Evolutionary conservation across 2,113 vertebrate species (phyloP).

Genomic region (Zapus hudsonius): DNA sequence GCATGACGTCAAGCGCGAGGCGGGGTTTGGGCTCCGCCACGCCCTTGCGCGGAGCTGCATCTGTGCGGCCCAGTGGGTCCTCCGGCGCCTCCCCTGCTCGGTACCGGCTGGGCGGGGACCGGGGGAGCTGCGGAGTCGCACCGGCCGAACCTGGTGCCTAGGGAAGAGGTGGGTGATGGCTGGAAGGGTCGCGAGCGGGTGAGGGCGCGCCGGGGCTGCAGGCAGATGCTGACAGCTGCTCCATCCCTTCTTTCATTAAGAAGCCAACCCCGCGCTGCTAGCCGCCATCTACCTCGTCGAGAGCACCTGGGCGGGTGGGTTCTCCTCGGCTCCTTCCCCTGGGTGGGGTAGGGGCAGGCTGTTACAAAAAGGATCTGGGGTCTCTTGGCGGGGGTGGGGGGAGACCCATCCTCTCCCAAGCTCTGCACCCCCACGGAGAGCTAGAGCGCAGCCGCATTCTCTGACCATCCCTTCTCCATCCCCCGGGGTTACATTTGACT

Average conservation of each 20-base stretch:
- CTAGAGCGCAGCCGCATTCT: slow-evolving; percentile 58
- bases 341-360: neutral
- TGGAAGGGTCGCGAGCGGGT: neutral
- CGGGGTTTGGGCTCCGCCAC: neutral
- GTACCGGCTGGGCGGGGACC: slow-evolving; percentile 44
- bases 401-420: slow-evolving; percentile 30
- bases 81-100: slow-evolving; percentile 41
- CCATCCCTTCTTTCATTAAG: slow-evolving; percentile 71
- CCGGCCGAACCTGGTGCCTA: neutral
- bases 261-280: neutral
- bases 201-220: neutral
- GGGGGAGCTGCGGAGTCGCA: neutral
- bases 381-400: neutral
- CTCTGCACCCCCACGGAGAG: neutral
- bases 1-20: neutral
- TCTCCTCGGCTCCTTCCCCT: neutral
- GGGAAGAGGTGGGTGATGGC: slow-evolving; percentile 70
- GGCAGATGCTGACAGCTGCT: neutral
- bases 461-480: slow-evolving; percentile 49
- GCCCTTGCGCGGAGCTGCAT: slow-evolving; percentile 65
- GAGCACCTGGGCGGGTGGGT: slow-evolving; percentile 49
- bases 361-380: neutral
- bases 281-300: neutral
- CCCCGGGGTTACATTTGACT: slow-evolving; percentile 28
- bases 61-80: slow-evolving; percentile 52